Base-by-base conservation (phyloP, 2,888 invertebrate genomes). In the Carabus problematicus region DNA sequence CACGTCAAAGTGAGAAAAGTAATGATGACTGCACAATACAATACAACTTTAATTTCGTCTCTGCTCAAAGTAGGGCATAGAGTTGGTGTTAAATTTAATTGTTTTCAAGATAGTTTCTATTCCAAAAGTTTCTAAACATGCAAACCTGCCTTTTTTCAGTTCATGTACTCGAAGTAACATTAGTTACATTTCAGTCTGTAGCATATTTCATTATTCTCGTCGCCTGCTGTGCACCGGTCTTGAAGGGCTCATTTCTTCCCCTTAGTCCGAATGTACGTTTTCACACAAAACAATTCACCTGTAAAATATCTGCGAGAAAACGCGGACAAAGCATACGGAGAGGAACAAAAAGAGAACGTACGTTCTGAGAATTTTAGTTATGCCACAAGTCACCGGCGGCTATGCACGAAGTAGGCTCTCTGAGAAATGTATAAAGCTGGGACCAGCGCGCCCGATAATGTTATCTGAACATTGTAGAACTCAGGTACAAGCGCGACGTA, bases 261-360 rank as follows among this genome's bases (percentile, higher is more conserved):
- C n/a, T n/a, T n/a, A 29, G 56, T 12, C 39, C 56, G 29, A 29
- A 56, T 12, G 29, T 18, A 52, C 16, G 29, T 39, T 56, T 56
- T 56, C 40, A n/a, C 56, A 19, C 56, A 56, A 56, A 56, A 56
- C 56, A 56, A 56, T 56, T 56, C 56, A 56, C 56, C 56, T 56
- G 56, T 56, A 56, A 56, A 56, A 56, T 56, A 56, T 56, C 56
- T 56, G 8, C 29, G 29, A 29, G 29, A 11, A 6, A 11, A 45
- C 2, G 45, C 2, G 14, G 29, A 40, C 56, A 56, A 56, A 56
- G 39, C 29, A 56, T 29, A 55, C 18, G 55, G 8, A 55, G 19
- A 14, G 39, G 19, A 56, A 56, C 11, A 14, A 55, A 56, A 56
- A 56, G 40, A 40, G 56, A 39, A 56, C 29, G 56, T 12, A 12